These are phyloP conservation scores for Eubasilissa regina DNA, from an alignment of 1,140 invertebrate species.

Conservation along the genomic window DNA sequence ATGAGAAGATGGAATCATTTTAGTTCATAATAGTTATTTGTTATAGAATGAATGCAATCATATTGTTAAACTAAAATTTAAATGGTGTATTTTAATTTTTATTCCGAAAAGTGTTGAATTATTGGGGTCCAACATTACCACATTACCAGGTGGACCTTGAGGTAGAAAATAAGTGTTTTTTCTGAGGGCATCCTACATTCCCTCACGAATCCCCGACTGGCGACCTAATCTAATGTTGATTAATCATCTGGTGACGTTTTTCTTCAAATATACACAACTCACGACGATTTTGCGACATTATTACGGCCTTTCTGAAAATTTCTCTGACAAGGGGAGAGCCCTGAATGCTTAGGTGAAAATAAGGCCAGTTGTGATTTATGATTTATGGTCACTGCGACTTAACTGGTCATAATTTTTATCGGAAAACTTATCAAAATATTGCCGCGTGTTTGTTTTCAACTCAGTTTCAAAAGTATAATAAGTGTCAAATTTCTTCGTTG, in stretches of 20 bases:
- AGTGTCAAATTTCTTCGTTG: no score
- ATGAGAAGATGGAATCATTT: no score
- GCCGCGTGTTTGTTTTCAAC: slow-evolving; percentile 10
- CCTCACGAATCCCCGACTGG: neutral
- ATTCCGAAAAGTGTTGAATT: no score
- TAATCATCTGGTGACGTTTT: slow-evolving; percentile 34
- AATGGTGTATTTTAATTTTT: no score
- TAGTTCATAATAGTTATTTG: no score
- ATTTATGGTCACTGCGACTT: neutral
- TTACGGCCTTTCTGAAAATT: slow-evolving; percentile 9
- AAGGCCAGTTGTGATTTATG: slow-evolving; percentile 16
- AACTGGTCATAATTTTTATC: slow-evolving; percentile 27
- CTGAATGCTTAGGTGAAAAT: slow-evolving; percentile 21
- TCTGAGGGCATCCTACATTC: neutral
- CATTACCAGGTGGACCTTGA: no score
- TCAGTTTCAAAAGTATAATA: neutral
- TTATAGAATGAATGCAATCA: no score
- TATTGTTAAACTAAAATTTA: no score
- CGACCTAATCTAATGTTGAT: slow-evolving; percentile 30
- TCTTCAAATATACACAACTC: slow-evolving; percentile 35
- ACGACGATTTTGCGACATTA: slow-evolving; percentile 25
- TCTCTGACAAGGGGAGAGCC: neutral
- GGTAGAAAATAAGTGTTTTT: slow-evolving; percentile 10
- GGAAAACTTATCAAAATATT: slow-evolving; percentile 18
- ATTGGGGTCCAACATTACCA: no score